Evolutionary conservation across 2,888 invertebrate species (phyloP).

Genomic region (Chirona hameri): DNA sequence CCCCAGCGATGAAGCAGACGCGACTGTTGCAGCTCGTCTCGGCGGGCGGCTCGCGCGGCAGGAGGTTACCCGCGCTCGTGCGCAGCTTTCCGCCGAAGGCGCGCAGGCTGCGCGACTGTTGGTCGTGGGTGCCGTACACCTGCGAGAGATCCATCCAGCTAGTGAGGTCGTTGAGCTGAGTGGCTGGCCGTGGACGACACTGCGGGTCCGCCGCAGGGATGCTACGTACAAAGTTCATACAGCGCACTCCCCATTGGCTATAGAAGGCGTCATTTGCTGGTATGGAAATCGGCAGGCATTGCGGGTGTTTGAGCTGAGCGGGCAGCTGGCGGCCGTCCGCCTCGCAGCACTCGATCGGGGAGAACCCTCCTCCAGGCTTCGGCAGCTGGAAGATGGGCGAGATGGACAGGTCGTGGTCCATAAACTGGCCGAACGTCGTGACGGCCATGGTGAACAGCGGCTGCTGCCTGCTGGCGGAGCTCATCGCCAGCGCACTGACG

Average conservation of each 20-base stretch:
- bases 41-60: background rate
- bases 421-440: slow-evolving; percentile 39
- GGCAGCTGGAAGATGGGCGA: slow-evolving; percentile 37
- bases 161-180: slow-evolving; percentile 10
- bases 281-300: slow-evolving; percentile 42
- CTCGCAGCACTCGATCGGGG: slow-evolving; percentile 41
- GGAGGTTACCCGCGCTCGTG: background rate
- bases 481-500: background rate
- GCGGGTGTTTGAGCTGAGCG: slow-evolving; percentile 40
- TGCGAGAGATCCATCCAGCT: background rate
- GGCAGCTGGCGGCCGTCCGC: slow-evolving; percentile 36
- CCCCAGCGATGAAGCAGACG: slow-evolving; percentile 7
- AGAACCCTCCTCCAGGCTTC: too few relatives aligned
- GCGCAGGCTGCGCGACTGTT: background rate
- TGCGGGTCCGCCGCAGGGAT: background rate
- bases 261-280: slow-evolving; percentile 41
- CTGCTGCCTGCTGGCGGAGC: background rate
- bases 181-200: background rate
- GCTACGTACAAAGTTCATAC: slow-evolving; percentile 36
- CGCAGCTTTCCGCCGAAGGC: background rate
- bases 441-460: slow-evolving; percentile 33
- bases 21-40: background rate
- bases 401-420: slow-evolving; percentile 39
- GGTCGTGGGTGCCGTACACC: background rate
- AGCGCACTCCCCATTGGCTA: slow-evolving; percentile 37